Percentiles rank a stretch among this genome's conserved stretches.
Evolutionary conservation across 2,113 vertebrate species (phyloP).

Genomic region (Planiliza haematocheilus): DNA sequence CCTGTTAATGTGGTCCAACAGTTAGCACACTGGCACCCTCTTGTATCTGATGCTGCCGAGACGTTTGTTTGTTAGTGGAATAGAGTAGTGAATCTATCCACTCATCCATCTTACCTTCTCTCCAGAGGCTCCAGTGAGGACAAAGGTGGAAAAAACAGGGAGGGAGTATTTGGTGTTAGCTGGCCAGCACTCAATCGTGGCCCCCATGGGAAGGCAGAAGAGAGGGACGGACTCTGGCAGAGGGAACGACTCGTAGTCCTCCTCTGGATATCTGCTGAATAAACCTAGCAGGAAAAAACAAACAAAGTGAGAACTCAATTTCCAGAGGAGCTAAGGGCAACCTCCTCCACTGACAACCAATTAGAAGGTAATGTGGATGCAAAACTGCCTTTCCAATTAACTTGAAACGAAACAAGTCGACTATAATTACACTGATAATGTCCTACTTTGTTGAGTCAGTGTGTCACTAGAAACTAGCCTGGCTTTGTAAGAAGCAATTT

Average conservation of each 20-base stretch:
- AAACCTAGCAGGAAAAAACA: constrained; percentile 84
- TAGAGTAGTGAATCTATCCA: neutral
- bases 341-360: constrained; percentile 28
- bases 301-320: constrained; percentile 10
- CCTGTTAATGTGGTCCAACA: constrained; percentile 43
- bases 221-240: constrained; percentile 97
- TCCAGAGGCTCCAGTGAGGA: constrained; percentile 96
- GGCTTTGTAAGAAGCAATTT: constrained; percentile 32
- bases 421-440: constrained; percentile 13
- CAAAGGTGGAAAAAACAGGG: constrained; percentile 97
- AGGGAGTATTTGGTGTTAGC: constrained; percentile 95
- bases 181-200: constrained; percentile 97
- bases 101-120: constrained; percentile 97
- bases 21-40: constrained; percentile 9
- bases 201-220: constrained; percentile 98
- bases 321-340: constrained; percentile 4
- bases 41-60: constrained; percentile 13
- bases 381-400: neutral
- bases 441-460: constrained; percentile 8
- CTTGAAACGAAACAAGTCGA: constrained; percentile 5
- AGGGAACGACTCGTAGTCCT: constrained; percentile 97
- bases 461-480: neutral
- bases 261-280: constrained; percentile 95
- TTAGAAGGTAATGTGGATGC: constrained; percentile 19
- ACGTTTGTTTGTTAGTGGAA: neutral